Evolutionary conservation across 2,797 vertebrate species (phyloP).

Genomic region (Microctenopoma steveboyesi): DNA sequence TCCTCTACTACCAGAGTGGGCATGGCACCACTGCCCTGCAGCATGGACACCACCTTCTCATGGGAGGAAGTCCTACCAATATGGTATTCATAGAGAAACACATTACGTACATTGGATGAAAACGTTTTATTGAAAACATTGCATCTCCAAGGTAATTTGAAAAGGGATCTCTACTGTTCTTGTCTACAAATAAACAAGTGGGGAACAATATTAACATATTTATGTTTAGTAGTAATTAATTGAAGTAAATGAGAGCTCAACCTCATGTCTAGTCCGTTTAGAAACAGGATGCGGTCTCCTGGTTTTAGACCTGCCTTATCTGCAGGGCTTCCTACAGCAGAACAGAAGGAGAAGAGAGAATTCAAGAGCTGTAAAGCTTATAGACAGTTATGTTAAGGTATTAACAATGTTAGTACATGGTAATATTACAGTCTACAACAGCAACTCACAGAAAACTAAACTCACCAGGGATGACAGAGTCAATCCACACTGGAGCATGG

Average conservation of each 20-base stretch:
- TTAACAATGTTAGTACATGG: not conserved
- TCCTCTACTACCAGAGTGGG: conserved; percentile 97
- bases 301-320: conserved; percentile 94
- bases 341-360: conserved; percentile 27
- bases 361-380: not conserved
- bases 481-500: conserved; percentile 97
- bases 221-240: not conserved
- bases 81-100: not conserved
- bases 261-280: conserved; percentile 99
- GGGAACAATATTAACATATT: not conserved
- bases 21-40: conserved; percentile 97
- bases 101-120: not conserved
- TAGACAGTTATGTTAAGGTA: not conserved
- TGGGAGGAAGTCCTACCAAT: conserved; percentile 91
- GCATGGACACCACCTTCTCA: conserved; percentile 98
- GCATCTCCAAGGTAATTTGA: not conserved
- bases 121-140: not conserved
- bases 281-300: conserved; percentile 95
- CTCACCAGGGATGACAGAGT: conserved; percentile 94
- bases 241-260: conserved; percentile 57
- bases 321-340: conserved; percentile 89
- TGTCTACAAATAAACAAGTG: conserved; percentile 14
- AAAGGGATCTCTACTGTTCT: conserved; percentile 6
- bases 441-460: conserved; percentile 3
- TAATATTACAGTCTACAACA: not conserved